phyloP scores from a whole-genome alignment of 2,113 vertebrate genomes.

The Candoia aspera region DNA sequence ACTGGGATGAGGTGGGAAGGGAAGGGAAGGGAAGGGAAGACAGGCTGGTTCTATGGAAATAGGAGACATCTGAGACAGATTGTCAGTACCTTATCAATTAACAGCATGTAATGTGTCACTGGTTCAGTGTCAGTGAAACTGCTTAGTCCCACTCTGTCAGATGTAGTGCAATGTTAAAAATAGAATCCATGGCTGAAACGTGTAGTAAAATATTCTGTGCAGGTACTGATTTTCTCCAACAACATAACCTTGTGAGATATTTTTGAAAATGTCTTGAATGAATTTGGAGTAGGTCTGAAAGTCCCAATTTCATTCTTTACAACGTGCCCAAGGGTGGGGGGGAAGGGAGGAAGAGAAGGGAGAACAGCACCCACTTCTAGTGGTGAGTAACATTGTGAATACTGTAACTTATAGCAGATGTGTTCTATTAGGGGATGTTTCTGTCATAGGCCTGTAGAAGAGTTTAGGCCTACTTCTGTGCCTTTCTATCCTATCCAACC shows the following conservation, averaged over 20 bases:
- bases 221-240: background rate
- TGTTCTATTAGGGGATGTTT: background rate
- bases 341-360: too few relatives aligned
- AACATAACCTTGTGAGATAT: background rate
- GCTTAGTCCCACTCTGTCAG: background rate
- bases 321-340: background rate
- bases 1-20: background rate
- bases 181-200: background rate
- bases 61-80: background rate
- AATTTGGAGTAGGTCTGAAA: background rate
- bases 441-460: background rate
- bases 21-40: background rate
- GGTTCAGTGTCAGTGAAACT: background rate
- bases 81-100: background rate
- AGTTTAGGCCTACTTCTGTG: background rate
- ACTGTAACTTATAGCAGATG: background rate
- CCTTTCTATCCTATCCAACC: background rate
- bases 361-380: background rate
- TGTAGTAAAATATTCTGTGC: background rate
- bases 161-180: background rate
- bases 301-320: background rate
- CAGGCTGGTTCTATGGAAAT: background rate
- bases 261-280: background rate
- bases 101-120: background rate
- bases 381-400: background rate